Base-by-base conservation (phyloP, 2,113 vertebrate species). In the Leucosticte australis region DNA sequence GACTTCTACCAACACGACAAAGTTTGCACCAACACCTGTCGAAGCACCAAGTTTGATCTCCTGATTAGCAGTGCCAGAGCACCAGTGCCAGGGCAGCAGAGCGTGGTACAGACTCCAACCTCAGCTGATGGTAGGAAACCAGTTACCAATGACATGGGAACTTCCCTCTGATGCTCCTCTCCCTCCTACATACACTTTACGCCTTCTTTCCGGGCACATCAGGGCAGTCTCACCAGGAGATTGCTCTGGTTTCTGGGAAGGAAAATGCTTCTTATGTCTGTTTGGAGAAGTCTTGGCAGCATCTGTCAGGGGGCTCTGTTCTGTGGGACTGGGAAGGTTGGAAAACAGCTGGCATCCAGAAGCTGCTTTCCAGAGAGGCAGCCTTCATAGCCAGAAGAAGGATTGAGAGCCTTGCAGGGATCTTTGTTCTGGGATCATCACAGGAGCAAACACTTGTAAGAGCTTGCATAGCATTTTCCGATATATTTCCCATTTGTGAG, bases 1-100 rank as follows among this genome's bases (percentile, higher is more conserved):
- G 99, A 99, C 94, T 99, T 99, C 96, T 99, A 99, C 97, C 99
- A 99, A 79, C 99, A 99, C 1, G 98, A 99, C 96, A 98, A 98
- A 17, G 98, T 99, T 73, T 99, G 99, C 97, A 99, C 99, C 97
- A 99, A 99, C 97, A 99, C 99, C 68, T 99, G 99, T 94, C 98
- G 99, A 96, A 99, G 99, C 97, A 99, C 99, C 90, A 99, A 99
- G 94, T 99, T 99, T 44, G 99, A 99, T 90, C 98, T 99, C 95
- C 98, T 99, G 91, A 99, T 99, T 97, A 99, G 98, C 98, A 99
- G 98, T 7, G 98, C 98, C 24, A 97, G 98, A 78, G 98, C 98
- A 10, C 98, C 98, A 1, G 97, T 99, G 88, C 98, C 99, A 3
- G 98, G 98, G 76, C 99, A 99, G 53, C 98, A 97, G 98, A 98